phyloP scores from a whole-genome alignment of 2,797 vertebrate genomes.

The Gallinago nigripennis region DNA sequence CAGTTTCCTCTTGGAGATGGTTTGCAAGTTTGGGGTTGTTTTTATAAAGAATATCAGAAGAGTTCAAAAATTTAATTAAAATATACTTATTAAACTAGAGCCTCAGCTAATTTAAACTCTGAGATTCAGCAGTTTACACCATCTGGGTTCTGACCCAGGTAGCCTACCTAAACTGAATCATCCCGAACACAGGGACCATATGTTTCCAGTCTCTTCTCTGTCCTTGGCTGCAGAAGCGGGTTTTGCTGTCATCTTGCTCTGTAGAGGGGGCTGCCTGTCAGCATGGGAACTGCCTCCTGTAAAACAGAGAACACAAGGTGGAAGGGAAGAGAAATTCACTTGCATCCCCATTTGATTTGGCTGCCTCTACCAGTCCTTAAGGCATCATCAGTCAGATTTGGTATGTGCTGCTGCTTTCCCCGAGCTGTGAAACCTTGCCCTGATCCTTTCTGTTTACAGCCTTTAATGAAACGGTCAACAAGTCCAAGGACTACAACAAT shows the following conservation, averaged over 20 bases:
- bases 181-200: not conserved
- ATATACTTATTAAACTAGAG: not conserved
- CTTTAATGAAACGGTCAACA: not conserved
- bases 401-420: not conserved
- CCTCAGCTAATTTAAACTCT: not conserved
- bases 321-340: not conserved
- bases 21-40: not conserved
- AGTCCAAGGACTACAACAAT: not conserved
- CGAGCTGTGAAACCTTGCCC: not conserved
- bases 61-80: not conserved
- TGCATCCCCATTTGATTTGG: not conserved
- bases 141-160: conserved; percentile 19
- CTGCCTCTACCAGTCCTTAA: not conserved
- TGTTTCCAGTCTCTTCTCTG: not conserved
- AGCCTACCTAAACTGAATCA: not conserved
- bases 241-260: not conserved
- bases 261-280: not conserved
- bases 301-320: not conserved
- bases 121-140: conserved; percentile 29
- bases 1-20: not conserved
- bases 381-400: not conserved
- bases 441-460: not conserved
- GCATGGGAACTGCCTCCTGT: not conserved
- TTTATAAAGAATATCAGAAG: not conserved
- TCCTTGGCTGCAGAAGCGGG: not conserved